Conservation (phyloP, 2,797 vertebrate species). For the Chrysocyon brachyurus region DNA sequence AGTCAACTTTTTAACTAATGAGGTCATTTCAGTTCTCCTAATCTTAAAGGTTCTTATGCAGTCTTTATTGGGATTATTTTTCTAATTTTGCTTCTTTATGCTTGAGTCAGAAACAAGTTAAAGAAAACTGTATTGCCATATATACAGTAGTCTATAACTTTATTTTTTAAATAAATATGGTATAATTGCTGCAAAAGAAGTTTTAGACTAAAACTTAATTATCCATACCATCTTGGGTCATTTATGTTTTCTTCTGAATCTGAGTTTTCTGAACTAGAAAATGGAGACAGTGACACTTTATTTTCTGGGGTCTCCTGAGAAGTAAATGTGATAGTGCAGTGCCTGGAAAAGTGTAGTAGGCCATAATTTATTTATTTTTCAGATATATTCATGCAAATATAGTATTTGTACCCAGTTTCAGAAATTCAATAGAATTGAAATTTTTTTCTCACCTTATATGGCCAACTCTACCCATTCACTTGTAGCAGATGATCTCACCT, state of each 20-base stretch:
- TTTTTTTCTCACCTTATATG: background rate
- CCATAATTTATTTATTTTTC: background rate
- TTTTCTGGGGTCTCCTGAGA: background rate
- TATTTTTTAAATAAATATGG: background rate
- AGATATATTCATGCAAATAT: slow-evolving; percentile 3
- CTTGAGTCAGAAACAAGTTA: background rate
- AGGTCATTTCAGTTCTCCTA: background rate
- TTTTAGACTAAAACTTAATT: background rate
- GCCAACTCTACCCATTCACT: background rate
- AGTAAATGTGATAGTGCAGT: background rate
- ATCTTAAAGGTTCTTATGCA: background rate
- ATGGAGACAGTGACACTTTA: background rate
- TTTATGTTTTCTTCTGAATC: background rate
- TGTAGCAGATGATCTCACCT: background rate
- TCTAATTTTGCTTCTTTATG: background rate
- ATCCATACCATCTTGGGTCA: background rate
- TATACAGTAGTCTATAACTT: background rate
- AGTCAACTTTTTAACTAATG: background rate
- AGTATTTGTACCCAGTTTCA: background rate
- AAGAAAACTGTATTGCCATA: background rate
- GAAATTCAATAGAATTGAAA: background rate
- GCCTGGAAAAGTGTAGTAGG: background rate
- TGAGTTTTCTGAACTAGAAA: background rate
- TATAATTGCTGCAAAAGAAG: background rate
- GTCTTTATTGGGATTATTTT: background rate